phyloP scores from a whole-genome alignment of 2,113 vertebrate genomes.

The Aldabrachelys gigantea region DNA sequence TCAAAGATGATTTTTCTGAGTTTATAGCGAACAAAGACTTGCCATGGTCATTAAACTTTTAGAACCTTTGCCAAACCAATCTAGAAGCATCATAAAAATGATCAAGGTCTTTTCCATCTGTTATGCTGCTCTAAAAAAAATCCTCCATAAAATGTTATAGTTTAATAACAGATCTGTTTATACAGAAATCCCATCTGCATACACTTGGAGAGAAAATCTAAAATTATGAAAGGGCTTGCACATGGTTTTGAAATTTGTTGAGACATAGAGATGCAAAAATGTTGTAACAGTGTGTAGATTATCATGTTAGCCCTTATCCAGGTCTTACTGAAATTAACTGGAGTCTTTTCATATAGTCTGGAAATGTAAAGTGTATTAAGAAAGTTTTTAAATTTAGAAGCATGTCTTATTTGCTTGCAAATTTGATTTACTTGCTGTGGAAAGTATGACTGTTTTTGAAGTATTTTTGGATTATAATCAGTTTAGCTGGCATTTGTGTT shows the following conservation, averaged over 20 bases:
- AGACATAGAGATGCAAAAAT: slow-evolving; percentile 22
- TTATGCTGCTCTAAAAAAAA: slow-evolving; percentile 15
- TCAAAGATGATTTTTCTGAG: slow-evolving; percentile 7
- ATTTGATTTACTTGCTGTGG: neutral
- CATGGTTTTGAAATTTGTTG: slow-evolving; percentile 40
- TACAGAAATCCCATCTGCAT: slow-evolving; percentile 52
- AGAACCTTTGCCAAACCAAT: slow-evolving; percentile 43
- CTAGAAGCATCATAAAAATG: slow-evolving; percentile 37
- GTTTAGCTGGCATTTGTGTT: neutral
- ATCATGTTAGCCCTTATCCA: neutral
- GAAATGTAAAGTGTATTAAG: neutral
- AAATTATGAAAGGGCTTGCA: slow-evolving; percentile 40
- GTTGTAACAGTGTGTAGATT: slow-evolving; percentile 30
- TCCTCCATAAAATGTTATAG: slow-evolving; percentile 30
- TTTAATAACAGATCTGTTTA: slow-evolving; percentile 57
- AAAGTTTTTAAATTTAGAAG: neutral
- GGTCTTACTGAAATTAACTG: neutral
- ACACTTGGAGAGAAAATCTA: slow-evolving; percentile 30
- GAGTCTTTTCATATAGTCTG: neutral
- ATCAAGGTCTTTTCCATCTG: slow-evolving; percentile 46
- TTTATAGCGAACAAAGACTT: neutral
- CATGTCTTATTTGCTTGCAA: neutral
- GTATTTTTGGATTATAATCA: neutral
- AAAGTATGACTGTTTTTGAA: neutral
- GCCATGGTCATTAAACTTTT: neutral